Base-by-base conservation (phyloP, 2,797 vertebrate genomes). In the Todus mexicanus region DNA sequence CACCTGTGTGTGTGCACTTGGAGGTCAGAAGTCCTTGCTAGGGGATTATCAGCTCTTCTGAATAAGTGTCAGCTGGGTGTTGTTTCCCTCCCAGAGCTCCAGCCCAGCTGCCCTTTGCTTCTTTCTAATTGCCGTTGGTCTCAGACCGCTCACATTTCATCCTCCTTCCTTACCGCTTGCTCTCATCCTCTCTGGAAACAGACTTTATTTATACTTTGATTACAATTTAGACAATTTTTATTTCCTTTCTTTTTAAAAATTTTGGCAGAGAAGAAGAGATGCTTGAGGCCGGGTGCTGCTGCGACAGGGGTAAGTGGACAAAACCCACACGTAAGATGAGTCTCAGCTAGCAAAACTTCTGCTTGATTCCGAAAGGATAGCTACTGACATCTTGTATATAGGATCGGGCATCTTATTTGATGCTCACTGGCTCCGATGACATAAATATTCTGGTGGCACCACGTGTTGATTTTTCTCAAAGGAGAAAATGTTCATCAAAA, bases 271-370 rank as follows among this genome's bases (percentile, higher is more conserved):
- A 43, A 74, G 66, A 76, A 35, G 33, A 88, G 60, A 8, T 38
- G 4, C 6, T 9, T 7, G 51, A 69, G n/a, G 42, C 11, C 26
- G n/a, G n/a, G n/a, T 80, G 48, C 25, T 86, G 73, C 70, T 81
- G 66, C 23, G 75, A n/a, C 60, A 16, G 19, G 38, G 71, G 63
- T 94, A 88, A 92, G 88, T 42, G 42, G 31, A 27, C 23, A 53
- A 40, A 81, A 53, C 7, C 40, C 23, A 3, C 5, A 1, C 1
- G 0, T 23, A 31, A 66, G 4, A 19, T n/a, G 3, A 5, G 9
- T 29, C 13, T 71, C 23, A 82, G 16, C 15, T 3, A 53, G 43
- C 33, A 60, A 11, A 51, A 48, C 47, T 68, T 60, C 33, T 70
- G 5, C 42, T 53, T 65, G 47, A 9, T 75, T 60, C 26, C 12